Evolutionary conservation across 2,113 vertebrate genomes (phyloP), one percentile per base, ranked within the genome.

Genomic region (Vireo altiloquus): DNA sequence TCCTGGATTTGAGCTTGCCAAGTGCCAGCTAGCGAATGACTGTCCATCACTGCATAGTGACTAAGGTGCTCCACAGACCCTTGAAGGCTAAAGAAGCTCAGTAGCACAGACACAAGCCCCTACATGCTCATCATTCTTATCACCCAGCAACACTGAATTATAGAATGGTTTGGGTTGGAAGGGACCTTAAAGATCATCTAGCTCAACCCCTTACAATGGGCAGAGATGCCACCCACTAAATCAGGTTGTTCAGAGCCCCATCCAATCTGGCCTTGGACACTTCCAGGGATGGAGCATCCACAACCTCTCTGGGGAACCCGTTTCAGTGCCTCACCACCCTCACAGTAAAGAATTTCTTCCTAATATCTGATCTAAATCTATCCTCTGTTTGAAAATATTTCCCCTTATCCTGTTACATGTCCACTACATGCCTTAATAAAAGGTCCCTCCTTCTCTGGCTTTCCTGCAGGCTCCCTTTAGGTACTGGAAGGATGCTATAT

Each of bases 401-500:
- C 33, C 20, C 19, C 28, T 47, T 75, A 52, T 53, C 24, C 20
- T 66, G n/a, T 33, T 44, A 12, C 18, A 11, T 74, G 33, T 17
- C 23, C 7, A 21, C 53, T 15, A 42, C 10, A 6, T 27, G 22
- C 24, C 24, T 52, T 61, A 54, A 3, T 42, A 9, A 19, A 47
- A 69, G 10, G 24, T 46, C 23, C 23, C 6, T 24, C 21, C 25
- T 20, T 8, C 25, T 31, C 31, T 0, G 0, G 21, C n/a, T 47
- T 53, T 68, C 53, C 70, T 54, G 25, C 27, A 54, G 69, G 35
- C 15, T 31, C 21, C 6, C 30, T 69, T 61, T 11, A 27, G 25
- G n/a, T 35, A 27, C 25, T 1, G 0, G 18, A n/a, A 27, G 12
- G 44, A 44, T 16, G 13, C 69, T 30, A 3, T 21, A 31, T 0